Percentiles rank a stretch among this genome's conserved stretches.
Evolutionary conservation across 1,140 invertebrate genomes (phyloP).

Genomic region (Subanguina moxae): DNA sequence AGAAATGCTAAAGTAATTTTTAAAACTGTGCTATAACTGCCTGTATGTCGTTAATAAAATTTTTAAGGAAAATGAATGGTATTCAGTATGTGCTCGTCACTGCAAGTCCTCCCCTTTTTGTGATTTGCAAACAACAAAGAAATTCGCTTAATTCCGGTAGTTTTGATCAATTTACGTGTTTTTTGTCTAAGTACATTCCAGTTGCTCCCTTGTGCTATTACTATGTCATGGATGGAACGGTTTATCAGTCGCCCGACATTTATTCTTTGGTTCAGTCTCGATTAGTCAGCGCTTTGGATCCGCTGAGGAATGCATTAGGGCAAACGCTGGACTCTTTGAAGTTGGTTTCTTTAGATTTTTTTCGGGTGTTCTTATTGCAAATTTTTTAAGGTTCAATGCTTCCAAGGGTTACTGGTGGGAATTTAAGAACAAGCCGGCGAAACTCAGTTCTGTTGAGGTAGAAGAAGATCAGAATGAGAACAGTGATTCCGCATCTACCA

Average conservation of each 20-base stretch:
- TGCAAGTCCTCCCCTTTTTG: slow-evolving; percentile 92
- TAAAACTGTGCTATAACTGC: not conserved
- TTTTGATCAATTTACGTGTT: not conserved
- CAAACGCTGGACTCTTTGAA: slow-evolving; percentile 24
- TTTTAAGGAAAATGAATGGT: slow-evolving; percentile 83
- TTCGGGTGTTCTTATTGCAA: slow-evolving; percentile 1
- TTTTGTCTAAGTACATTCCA: slow-evolving; percentile 16
- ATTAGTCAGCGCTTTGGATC: slow-evolving; percentile 68
- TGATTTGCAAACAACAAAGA: slow-evolving; percentile 79
- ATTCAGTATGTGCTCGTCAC: slow-evolving; percentile 88
- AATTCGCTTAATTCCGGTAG: slow-evolving; percentile 8
- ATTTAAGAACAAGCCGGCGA: slow-evolving; percentile 19
- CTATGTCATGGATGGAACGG: slow-evolving; percentile 91
- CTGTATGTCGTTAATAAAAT: no score
- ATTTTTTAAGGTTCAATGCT: slow-evolving; percentile 22
- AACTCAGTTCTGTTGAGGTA: not conserved
- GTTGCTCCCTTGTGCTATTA: slow-evolving; percentile 86
- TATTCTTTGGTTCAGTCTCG: slow-evolving; percentile 82
- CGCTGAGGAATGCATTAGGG: slow-evolving; percentile 41
- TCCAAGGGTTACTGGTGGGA: slow-evolving; percentile 32
- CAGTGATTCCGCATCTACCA: not conserved
- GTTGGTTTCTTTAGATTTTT: slow-evolving; percentile 7
- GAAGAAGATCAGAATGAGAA: slow-evolving; percentile 14
- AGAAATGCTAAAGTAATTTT: slow-evolving; percentile 26
- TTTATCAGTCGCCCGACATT: slow-evolving; percentile 94